A percentile compares a stretch with the other conserved stretches of the same genome.
Conservation (phyloP, 2,888 invertebrate species). For the Drosophila anomalata region DNA sequence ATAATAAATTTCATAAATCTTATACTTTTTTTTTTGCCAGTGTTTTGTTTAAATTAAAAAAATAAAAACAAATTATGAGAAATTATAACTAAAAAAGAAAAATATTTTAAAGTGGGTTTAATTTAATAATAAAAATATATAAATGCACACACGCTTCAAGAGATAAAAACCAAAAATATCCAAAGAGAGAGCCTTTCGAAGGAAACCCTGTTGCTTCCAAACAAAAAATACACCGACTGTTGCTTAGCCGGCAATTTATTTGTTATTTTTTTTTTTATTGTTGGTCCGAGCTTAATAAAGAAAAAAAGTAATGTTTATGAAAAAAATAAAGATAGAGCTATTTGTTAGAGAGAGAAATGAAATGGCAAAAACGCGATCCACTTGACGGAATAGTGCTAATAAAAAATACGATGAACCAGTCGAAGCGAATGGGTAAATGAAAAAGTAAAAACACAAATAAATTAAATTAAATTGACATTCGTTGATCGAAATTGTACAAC, state of each 20-base stretch:
- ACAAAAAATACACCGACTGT: background rate
- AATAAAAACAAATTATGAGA: background rate
- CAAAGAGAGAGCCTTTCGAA: constrained; percentile 3
- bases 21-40: constrained; percentile 18
- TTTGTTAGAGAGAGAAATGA: background rate
- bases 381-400: constrained; percentile 64
- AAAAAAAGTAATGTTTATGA: constrained; percentile 4
- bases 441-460: constrained; percentile 30
- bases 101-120: background rate
- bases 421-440: constrained; percentile 22
- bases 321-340: background rate
- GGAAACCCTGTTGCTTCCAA: background rate
- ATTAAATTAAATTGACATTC: constrained; percentile 42
- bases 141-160: constrained; percentile 11
- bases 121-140: background rate
- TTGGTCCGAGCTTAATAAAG: constrained; percentile 3
- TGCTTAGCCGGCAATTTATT: background rate
- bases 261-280: background rate
- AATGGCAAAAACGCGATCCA: constrained; percentile 10
- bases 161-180: background rate
- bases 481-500: background rate
- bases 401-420: constrained; percentile 45
- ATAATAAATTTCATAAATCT: background rate
- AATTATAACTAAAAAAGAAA: background rate
- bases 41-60: background rate